Evolutionary conservation across 2,113 vertebrate genomes (phyloP), one percentile per base, ranked within the genome.

Genomic region (Opisthocomus hoazin): DNA sequence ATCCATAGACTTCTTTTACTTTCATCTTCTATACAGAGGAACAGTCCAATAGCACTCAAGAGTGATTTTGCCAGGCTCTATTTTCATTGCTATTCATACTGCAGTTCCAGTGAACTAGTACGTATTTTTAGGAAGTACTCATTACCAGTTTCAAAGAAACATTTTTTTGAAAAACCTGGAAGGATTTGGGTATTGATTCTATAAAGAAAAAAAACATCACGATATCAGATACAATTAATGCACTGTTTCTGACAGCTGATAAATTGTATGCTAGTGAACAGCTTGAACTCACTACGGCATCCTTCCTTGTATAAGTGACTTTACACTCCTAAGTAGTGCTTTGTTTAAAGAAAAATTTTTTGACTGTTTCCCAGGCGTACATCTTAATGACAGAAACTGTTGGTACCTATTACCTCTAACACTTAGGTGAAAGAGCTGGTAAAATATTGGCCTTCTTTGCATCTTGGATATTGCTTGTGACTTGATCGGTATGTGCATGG

Each of bases 41-140:
- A 81, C 85, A 85, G 41, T 63, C 54, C 32, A 89, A 76, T 32
- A 85, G 61, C 8, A 58, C 73, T 90, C 81, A 63, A 83, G 53
- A 79, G 46, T 64, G 63, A 81, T 68, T 95, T 95, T 88, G 51
- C 64, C 90, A 94, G 84, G 83, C 58, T 8, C 23, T 91, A 10
- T 90, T 96, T 97, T 87, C 92, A 93, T 87, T 96, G 69, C 51
- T 73, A 45, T 86, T 95, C 77, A 64, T 74, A 53, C 26, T 64
- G 30, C 36, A 81, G 21, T 78, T 94, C 78, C 84, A 93, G 53
- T 11, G 56, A 80, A 71, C 41, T 60, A 54, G 60, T 85, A 50
- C 43, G 22, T 77, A 86, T 89, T 96, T 95, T 90, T 96, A 96
- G 84, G 93, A 97, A 96, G 54, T 58, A 69, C 36, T 95, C 90